These are phyloP conservation scores for Hirundichthys speculiger DNA, from an alignment of 2,113 vertebrate genomes.

Conservation along the genomic window DNA sequence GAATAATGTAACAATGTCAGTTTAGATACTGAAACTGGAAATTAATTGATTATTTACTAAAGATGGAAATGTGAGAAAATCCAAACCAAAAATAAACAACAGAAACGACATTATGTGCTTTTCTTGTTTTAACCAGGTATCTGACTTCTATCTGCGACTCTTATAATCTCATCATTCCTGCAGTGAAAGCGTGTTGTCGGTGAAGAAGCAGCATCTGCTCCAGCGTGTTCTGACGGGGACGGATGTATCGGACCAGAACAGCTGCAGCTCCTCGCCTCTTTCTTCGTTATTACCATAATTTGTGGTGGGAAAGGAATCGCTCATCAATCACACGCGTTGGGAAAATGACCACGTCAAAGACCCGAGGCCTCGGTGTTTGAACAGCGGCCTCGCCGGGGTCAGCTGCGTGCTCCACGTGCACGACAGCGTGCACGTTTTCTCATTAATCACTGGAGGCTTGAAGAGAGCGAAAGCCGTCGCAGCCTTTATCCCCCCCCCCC, in stretches of 20 bases:
- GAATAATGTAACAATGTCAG: too few species aligned
- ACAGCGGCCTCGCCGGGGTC: slow-evolving; percentile 59
- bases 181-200: too few species aligned
- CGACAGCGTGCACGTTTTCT: slow-evolving; percentile 45
- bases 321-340: slow-evolving; percentile 69
- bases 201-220: too few species aligned
- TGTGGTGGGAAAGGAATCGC: slow-evolving; percentile 65
- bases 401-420: slow-evolving; percentile 18
- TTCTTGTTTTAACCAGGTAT: too few species aligned
- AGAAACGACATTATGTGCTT: too few species aligned
- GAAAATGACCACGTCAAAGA: slow-evolving; percentile 66
- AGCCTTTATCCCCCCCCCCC: slow-evolving; percentile 50
- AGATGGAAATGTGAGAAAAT: too few species aligned
- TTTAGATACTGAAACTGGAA: too few species aligned
- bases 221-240: too few species aligned
- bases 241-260: slow-evolving; percentile 30
- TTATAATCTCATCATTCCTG: too few species aligned
- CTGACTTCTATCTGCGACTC: too few species aligned
- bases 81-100: too few species aligned
- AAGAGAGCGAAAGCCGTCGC: slow-evolving; percentile 59
- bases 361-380: slow-evolving; percentile 42
- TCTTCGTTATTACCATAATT: slow-evolving; percentile 57
- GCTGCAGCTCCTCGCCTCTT: slow-evolving; percentile 38
- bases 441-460: slow-evolving; percentile 76
- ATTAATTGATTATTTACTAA: too few species aligned